These are phyloP conservation scores for Stenopsyche tienmushanensis DNA, from an alignment of 1,140 invertebrate species.

Conservation along the genomic window DNA sequence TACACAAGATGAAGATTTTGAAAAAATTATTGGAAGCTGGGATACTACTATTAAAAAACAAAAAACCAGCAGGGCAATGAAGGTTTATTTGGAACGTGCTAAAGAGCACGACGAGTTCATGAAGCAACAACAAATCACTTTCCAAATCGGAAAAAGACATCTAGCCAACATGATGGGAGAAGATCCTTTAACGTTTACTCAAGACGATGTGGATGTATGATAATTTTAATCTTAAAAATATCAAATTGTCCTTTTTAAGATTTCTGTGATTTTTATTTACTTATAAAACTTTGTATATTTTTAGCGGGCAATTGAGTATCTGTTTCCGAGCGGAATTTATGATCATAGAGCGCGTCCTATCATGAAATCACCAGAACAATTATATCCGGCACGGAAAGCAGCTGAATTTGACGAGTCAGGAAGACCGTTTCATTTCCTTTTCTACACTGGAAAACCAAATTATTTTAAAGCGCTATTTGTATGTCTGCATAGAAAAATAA, in stretches of 20 bases:
- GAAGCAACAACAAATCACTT: constrained; percentile 77
- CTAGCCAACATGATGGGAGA: constrained; percentile 98
- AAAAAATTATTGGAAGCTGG: constrained; percentile 27
- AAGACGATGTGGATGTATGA: constrained; percentile 83
- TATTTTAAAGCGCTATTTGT: constrained; percentile 84
- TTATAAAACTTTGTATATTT: too few species aligned
- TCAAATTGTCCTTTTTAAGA: background rate
- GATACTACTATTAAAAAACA: constrained; percentile 52
- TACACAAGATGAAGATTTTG: constrained; percentile 14
- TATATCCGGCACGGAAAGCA: constrained; percentile 82
- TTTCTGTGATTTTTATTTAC: too few species aligned
- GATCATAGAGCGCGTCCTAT: constrained; percentile 78
- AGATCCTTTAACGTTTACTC: constrained; percentile 83
- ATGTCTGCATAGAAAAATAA: too few species aligned
- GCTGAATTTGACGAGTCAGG: constrained; percentile 89
- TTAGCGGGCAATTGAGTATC: constrained; percentile 83
- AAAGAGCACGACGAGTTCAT: constrained; percentile 83
- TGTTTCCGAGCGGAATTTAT: constrained; percentile 89
- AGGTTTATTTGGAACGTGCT: constrained; percentile 80
- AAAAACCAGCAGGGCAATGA: constrained; percentile 83
- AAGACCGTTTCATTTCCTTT: constrained; percentile 83
- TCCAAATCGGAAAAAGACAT: constrained; percentile 89
- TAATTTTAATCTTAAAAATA: background rate
- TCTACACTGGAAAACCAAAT: constrained; percentile 85
- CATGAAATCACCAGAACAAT: constrained; percentile 82